Percentiles rank a stretch among this genome's conserved stretches.
Conservation (phyloP, 1,140 invertebrate genomes). For the Euwallacea similis region DNA sequence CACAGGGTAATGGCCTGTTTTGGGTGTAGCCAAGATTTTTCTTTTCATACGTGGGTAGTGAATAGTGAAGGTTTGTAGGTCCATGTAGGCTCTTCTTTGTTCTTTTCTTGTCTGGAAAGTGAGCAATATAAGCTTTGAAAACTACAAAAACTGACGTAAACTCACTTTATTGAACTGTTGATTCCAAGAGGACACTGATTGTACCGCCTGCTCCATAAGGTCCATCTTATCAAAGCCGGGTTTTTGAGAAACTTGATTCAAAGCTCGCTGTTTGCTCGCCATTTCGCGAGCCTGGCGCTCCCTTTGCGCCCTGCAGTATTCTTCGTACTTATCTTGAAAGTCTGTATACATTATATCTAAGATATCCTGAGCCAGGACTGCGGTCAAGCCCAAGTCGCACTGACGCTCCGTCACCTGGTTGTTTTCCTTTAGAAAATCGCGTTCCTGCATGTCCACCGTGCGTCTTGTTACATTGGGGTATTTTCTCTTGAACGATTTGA, state of each 20-base stretch:
- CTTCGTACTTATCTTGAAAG: conserved; percentile 94
- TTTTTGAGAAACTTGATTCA: conserved; percentile 47
- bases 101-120: conserved; percentile 58
- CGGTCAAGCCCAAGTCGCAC: conserved; percentile 92
- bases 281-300: conserved; percentile 76
- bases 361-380: conserved; percentile 87
- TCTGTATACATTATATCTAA: conserved; percentile 93
- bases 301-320: conserved; percentile 81
- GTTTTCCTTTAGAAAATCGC: conserved; percentile 80
- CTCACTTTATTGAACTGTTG: conserved; percentile 72
- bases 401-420: conserved; percentile 87
- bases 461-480: conserved; percentile 82
- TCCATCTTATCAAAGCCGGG: conserved; percentile 62
- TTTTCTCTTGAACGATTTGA: conserved; percentile 94
- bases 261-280: conserved; percentile 67
- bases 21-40: conserved; percentile 54
- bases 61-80: conserved; percentile 67
- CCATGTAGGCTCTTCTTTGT: conserved; percentile 68
- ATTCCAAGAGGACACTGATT: conserved; percentile 89
- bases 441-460: conserved; percentile 85
- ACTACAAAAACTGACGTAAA: background rate
- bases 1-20: conserved; percentile 82
- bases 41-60: conserved; percentile 55
- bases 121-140: background rate
- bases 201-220: conserved; percentile 81